Percentiles rank a stretch among this genome's conserved stretches.
Conservation (phyloP, 2,797 vertebrate species). For the Sebastes glaucus region DNA sequence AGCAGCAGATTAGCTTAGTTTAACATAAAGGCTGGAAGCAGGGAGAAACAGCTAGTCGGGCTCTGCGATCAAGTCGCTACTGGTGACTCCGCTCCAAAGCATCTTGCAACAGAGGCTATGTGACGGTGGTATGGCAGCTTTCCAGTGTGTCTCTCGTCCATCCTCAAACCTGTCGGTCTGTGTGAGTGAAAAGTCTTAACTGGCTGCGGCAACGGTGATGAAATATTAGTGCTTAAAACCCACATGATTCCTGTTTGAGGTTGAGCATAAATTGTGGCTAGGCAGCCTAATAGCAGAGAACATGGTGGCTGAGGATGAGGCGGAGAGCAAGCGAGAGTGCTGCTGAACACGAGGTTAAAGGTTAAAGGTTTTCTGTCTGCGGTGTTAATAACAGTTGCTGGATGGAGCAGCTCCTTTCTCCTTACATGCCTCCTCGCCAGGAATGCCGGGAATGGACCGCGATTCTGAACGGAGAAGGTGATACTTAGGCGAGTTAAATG, state of each 20-base stretch:
- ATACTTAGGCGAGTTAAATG: too few relatives aligned
- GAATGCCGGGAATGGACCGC: too few relatives aligned
- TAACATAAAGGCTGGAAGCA: not conserved
- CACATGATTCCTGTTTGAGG: conserved; percentile 2
- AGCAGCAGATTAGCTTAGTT: not conserved
- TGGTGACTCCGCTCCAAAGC: not conserved
- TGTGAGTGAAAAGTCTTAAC: not conserved
- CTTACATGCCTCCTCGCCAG: too few relatives aligned
- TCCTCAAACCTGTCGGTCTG: not conserved
- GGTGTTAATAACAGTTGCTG: too few relatives aligned
- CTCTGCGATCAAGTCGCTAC: not conserved
- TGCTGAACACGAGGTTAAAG: too few relatives aligned
- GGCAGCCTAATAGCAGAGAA: not conserved
- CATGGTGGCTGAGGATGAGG: not conserved
- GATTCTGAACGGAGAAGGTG: too few relatives aligned
- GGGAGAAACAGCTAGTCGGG: not conserved
- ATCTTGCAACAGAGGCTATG: not conserved
- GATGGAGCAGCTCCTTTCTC: too few relatives aligned
- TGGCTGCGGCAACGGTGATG: not conserved
- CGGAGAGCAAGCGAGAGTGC: accelerated
- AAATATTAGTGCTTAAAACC: not conserved
- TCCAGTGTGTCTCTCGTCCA: not conserved
- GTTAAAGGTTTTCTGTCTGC: too few relatives aligned
- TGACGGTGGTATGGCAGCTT: not conserved
- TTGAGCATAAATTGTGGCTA: not conserved